Evolutionary conservation across 2,888 invertebrate species (phyloP).

Genomic region (Branchipolynoe longqiensis): DNA sequence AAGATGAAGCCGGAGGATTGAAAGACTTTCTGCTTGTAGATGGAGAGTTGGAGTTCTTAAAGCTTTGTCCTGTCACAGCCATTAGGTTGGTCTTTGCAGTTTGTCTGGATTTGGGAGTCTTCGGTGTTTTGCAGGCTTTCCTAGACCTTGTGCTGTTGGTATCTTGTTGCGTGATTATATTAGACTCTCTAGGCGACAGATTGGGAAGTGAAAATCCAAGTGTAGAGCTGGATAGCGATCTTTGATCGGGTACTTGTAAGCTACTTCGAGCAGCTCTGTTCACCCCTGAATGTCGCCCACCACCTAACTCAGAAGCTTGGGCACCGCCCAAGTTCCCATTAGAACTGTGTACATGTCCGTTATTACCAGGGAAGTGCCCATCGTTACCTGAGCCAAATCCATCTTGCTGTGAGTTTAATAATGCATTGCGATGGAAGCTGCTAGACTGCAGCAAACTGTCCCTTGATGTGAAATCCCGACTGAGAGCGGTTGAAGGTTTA

Average conservation of each 20-base stretch:
- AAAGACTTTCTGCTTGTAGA: neutral
- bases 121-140: slow-evolving; percentile 8
- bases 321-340: neutral
- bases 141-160: no score
- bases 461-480: neutral
- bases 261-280: neutral
- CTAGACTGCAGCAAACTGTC: slow-evolving; percentile 13
- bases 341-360: neutral
- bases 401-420: neutral
- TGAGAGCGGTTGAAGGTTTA: neutral
- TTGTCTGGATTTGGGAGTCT: neutral
- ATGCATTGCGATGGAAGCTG: neutral
- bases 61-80: neutral
- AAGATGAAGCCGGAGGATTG: neutral
- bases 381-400: neutral
- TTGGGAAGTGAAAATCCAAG: slow-evolving; percentile 28
- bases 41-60: neutral
- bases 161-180: neutral
- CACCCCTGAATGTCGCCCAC: neutral
- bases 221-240: neutral
- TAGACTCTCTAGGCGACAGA: neutral
- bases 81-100: neutral
- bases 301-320: neutral
- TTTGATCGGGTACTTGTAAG: neutral
- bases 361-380: neutral